Base-by-base conservation (phyloP, 2,797 vertebrate species). In the Molossus alvarezi region DNA sequence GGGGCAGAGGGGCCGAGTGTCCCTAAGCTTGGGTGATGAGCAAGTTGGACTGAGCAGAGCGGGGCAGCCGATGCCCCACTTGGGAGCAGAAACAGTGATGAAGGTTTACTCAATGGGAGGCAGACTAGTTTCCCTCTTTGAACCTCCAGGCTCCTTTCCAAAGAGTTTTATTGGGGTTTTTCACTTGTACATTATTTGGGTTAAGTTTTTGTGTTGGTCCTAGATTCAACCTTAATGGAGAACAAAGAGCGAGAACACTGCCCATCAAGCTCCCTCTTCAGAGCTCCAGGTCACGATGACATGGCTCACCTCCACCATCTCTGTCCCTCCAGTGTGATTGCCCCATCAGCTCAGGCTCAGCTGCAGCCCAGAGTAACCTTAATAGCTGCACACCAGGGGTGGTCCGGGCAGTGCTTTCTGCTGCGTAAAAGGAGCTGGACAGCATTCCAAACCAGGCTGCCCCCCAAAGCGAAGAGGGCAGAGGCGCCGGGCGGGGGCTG, bases 131-230 rank as follows among this genome's bases (percentile, higher is more conserved):
- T 67, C 93, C 48, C 76, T 94, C 67, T 57, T 67, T 75, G 45
- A 89, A 57, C 25, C 55, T 91, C 18, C 33, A 73, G 41, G 48
- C 4, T 94, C 62, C 69, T 88, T 80, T 93, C 29, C 45, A 81
- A 58, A 85, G 41, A 64, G 55, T 83, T 95, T 96, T 92, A 97
- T 94, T 97, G 60, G 51, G 53, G 33, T 48, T 91, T 94, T 91
- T 90, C 29, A 27, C 60, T 62, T 80, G 33, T 29, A 37, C 41
- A 93, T 89, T 48, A 13, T 17, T 79, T 53, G 21, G 21, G 23
- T 82, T 79, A 33, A 9, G 33, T 37, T 27, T 95, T 18, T 67
- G 6, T 89, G 17, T 62, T 51, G 53, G 23, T 76, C 76, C 81
- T 27, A 48, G 48, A 88, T 37, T 82, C 33, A 5, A 51, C 45